Evolutionary conservation across 2,113 vertebrate species (phyloP), one percentile per base, ranked within the genome.

Genomic region (Urocitellus parryii): DNA sequence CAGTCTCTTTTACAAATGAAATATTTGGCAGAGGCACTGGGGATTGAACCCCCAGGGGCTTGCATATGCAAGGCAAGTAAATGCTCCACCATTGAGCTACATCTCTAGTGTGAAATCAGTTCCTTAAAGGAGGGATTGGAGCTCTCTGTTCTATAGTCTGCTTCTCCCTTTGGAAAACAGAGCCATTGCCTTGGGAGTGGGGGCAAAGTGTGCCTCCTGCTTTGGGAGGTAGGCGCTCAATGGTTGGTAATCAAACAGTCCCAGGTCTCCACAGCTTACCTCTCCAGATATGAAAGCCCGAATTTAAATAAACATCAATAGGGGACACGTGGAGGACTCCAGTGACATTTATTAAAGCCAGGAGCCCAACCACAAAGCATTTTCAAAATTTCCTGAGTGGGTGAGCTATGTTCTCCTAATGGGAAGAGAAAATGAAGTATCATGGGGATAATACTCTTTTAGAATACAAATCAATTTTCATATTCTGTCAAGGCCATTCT

Each of bases 381-480:
- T 93, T 92, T 70, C 73, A 80, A 34, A 53, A 74, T 37, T 91
- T 90, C 39, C 11, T 56, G 74, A 70, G 32, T 14, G 48, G 34
- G 34, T 91, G 51, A 93, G 14, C 37, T 73, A 51, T 91, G 34
- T 27, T 72, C 18, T 74, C 12, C 58, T 84, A 42, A 51, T 51
- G 48, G 39, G 27, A 91, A 61, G 34, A 80, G 73, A 81, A 89
- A 82, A 65, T 70, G 18, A 82, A 92, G 29, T 11, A 89, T 76
- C 8, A 8, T 42, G 79, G 32, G 24, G 56, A 73, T 45, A 56
- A 8, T 93, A 68, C 48, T 80, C 17, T 92, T 96, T 92, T 72
- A 96, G 79, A 89, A 61, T 85, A 70, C 2, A 39, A 68, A 89
- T 94, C 56, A 76, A 85, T 85, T 89, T 92, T 56, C 22, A 24